A percentile compares a stretch with the other conserved stretches of the same genome.
These are phyloP conservation scores for Limnodromus scolopaceus DNA, from an alignment of 2,797 vertebrate species.

Conservation along the genomic window DNA sequence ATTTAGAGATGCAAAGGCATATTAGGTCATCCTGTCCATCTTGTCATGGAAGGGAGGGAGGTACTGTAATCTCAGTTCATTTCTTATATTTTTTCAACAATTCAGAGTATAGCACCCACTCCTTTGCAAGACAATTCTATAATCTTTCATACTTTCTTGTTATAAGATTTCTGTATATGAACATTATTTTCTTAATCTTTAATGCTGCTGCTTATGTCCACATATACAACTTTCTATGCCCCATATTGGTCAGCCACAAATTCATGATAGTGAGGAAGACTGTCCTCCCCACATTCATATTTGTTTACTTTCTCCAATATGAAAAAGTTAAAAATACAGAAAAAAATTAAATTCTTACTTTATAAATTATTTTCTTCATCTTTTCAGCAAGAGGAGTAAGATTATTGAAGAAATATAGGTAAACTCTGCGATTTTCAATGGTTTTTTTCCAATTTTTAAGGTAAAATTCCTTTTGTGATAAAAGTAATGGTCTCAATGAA, in stretches of 20 bases:
- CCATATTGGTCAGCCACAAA: background rate
- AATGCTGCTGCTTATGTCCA: background rate
- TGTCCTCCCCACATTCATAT: background rate
- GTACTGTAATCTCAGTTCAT: background rate
- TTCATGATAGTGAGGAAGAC: background rate
- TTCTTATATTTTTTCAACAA: background rate
- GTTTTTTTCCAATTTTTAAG: background rate
- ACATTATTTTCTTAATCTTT: background rate
- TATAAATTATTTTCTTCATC: background rate
- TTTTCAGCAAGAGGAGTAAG: background rate
- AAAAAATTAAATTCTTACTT: background rate
- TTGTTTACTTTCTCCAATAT: background rate
- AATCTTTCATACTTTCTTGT: background rate
- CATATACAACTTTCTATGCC: background rate
- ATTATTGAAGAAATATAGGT: background rate
- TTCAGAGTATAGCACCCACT: background rate
- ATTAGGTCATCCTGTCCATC: background rate
- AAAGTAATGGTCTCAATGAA: background rate
- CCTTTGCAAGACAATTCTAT: background rate
- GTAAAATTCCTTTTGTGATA: background rate
- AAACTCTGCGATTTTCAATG: rapidly evolving
- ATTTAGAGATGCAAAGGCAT: background rate
- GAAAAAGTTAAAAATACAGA: background rate
- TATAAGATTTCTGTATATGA: background rate
- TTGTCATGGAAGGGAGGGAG: background rate